Base-by-base conservation (phyloP, 2,888 invertebrate genomes). In the Endotricha flammealis region DNA sequence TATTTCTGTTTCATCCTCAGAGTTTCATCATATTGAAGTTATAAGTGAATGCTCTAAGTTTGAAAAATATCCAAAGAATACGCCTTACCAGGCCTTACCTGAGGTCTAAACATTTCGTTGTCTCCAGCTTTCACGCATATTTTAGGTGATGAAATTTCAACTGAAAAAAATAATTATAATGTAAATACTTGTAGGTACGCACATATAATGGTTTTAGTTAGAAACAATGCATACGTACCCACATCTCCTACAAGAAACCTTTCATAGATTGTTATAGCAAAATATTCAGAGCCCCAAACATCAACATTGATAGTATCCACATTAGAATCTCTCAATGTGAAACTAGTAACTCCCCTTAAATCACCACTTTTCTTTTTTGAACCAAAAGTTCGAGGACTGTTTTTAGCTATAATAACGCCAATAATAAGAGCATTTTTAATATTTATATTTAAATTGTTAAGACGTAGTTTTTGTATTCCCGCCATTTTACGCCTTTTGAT, bases 281-380 rank as follows among this genome's bases (percentile, higher is more conserved):
- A 90, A 45, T 90, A 89, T 38, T 88, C 87, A 3, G 89, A 83
- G 2, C 93, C 94, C 95, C 95, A 95, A 43, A 90, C 91, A 42
- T 92, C 91, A 9, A 91, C 91, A 64, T 95, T 94, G 29, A 93
- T 91, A 3, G 91, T 90, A 64, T 93, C 91, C 1, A 88, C 66
- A 10, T 89, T 82, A 0, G 93, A 91, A 75, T 95, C 95, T 44
- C 94, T 87, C 13, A 95, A 46, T 0, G 94, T 94, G 46, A 94
- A 93, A 36, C 90, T 91, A 78, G 92, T 92, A 0, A 95, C 94
- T n/a, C 90, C 92, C 47, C 90, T 88, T 16, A 78, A 73, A 37
- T 88, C 88, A 12, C 79, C 80, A 47, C 74, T 85, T 64, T 87
- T 85, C 59, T 85, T 88, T 53, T 83, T 88, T 2, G 74, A 73